Evolutionary conservation across 1,140 invertebrate species (phyloP), one percentile per base, ranked within the genome.

Genomic region (Carcinoscorpius rotundicauda): DNA sequence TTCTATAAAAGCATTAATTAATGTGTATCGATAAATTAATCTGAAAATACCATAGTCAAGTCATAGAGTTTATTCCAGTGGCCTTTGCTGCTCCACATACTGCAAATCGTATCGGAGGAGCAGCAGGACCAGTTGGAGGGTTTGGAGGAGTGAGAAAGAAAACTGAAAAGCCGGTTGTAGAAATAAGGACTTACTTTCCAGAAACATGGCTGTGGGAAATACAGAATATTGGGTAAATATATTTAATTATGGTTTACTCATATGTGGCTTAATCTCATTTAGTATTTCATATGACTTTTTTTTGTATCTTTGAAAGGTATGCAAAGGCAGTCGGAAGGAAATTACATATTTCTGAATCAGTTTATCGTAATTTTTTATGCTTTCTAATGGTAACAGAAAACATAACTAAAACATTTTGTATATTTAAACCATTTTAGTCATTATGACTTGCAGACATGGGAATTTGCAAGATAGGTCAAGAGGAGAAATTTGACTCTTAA

Each of bases 181-280:
- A 75, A 4, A 72, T 83, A 3, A 77, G 85, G 68, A 79, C 79
- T 1, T 81, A 80, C 70, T 87, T 86, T 71, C 85, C 85, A 4
- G 84, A 86, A 75, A 85, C 84, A 0, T 87, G 85, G 84, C 75
- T 86, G 3, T 87, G 84, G 83, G 81, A 85, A 67, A 70, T 86
- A 50, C 51, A 71, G 53, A 72, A 76, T 6, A 78, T 81, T 60
- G 81, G 78, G 82, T 85, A 76, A 72, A 71, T 67, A 66, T n/a
- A 29, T 29, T 29, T 49, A 49, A 50, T 5, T 8, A 55, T 55
- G 53, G n/a, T 6, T 8, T 55, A 8, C 53, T n/a, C n/a, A n/a
- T 6, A n/a, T 55, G 53, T 8, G 53, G n/a, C 1, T 55, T 55
- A 55, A n/a, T 55, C 6, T n/a, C 6, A 8, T 55, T 55, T 55